These are phyloP conservation scores for Muntiacus muntjak DNA, from an alignment of 2,113 vertebrate genomes.

Conservation along the genomic window DNA sequence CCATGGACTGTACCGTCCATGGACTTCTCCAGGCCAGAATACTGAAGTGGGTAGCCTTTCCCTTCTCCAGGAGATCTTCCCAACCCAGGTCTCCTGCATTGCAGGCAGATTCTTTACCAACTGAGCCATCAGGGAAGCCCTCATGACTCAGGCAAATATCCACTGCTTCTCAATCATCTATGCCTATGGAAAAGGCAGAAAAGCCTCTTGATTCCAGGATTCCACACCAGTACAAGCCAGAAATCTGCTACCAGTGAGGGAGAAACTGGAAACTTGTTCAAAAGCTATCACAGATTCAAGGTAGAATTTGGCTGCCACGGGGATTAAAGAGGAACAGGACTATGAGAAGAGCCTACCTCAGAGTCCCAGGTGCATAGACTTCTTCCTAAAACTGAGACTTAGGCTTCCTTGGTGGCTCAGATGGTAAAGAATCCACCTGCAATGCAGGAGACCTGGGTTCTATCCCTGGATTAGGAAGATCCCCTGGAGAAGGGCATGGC, in stretches of 20 bases:
- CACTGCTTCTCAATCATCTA: neutral
- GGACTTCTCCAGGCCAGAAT: neutral
- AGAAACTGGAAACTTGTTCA: neutral
- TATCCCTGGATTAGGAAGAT: neutral
- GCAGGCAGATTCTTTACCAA: neutral
- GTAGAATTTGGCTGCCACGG: neutral
- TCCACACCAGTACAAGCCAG: neutral
- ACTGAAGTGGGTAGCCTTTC: neutral
- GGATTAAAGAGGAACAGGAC: neutral
- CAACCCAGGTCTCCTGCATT: neutral
- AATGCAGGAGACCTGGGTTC: neutral
- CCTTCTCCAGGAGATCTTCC: neutral
- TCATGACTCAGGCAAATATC: neutral
- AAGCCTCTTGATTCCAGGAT: neutral
- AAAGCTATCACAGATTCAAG: neutral
- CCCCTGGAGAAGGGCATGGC: neutral
- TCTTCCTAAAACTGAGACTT: neutral
- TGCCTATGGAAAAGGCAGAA: neutral
- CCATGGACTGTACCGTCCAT: neutral
- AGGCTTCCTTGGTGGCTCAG: neutral
- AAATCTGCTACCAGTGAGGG: neutral
- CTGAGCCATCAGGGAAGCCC: neutral
- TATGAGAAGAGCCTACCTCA: neutral
- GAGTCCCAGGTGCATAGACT: neutral
- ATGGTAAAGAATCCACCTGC: neutral